phyloP scores from a whole-genome alignment of 2,797 vertebrate genomes.

The Rhabdophis nuchalis region DNA sequence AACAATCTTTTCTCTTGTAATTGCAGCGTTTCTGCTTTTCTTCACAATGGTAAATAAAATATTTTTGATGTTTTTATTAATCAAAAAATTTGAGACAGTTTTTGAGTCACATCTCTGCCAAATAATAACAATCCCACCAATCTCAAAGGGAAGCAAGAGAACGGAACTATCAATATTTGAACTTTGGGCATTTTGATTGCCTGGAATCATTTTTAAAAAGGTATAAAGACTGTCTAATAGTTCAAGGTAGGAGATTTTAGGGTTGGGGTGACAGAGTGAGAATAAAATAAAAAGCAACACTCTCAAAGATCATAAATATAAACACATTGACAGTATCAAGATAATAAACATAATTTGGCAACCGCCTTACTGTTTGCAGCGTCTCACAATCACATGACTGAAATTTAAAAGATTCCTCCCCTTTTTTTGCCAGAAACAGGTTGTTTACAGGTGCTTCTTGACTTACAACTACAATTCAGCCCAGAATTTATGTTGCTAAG shows the following conservation, averaged over 20 bases:
- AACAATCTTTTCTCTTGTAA: neutral
- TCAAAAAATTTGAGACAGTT: neutral
- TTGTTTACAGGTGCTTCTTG: too few species aligned
- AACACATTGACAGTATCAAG: neutral
- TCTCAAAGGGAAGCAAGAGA: neutral
- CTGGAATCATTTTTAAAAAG: neutral
- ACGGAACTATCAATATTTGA: neutral
- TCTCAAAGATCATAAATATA: neutral
- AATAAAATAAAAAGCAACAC: neutral
- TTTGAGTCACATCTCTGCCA: neutral
- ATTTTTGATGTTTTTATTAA: neutral
- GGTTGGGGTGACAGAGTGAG: neutral
- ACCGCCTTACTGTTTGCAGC: neutral
- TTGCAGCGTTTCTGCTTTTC: neutral
- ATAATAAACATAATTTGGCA: neutral
- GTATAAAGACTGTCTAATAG: neutral
- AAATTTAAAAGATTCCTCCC: fast-evolving
- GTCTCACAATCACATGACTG: neutral
- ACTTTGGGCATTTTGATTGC: neutral
- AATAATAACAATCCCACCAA: neutral
- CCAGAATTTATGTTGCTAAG: too few species aligned
- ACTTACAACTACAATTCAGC: too few species aligned
- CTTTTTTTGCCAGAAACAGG: neutral
- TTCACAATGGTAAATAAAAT: neutral
- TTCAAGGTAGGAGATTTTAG: neutral